These are phyloP conservation scores for Leptopilina clavipes DNA, from an alignment of 1,140 invertebrate genomes.

Conservation along the genomic window DNA sequence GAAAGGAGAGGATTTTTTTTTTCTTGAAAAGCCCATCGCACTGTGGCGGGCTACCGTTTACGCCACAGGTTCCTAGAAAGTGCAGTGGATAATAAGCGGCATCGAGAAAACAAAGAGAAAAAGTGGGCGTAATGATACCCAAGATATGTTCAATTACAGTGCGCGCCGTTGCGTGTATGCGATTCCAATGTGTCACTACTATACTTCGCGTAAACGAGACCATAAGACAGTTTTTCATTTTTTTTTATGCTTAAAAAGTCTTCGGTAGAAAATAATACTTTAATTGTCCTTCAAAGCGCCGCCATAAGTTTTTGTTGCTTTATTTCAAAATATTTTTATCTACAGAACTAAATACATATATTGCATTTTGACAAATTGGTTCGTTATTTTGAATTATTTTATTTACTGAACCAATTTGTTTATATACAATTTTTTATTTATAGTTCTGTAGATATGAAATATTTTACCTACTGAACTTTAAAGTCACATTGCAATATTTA, in stretches of 20 bases:
- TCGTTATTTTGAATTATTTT: no score
- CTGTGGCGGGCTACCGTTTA: conserved; percentile 5
- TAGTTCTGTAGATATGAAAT: no score
- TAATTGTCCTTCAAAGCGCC: not conserved
- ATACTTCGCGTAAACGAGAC: conserved; percentile 16
- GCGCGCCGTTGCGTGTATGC: conserved; percentile 58
- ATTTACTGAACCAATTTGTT: no score
- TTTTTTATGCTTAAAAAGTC: not conserved
- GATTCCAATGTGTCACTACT: conserved; percentile 54
- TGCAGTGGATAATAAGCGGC: conserved; percentile 6
- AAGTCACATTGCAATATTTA: no score
- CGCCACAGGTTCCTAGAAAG: conserved; percentile 12
- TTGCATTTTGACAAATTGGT: no score
- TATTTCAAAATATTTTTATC: not conserved
- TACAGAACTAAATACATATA: no score
- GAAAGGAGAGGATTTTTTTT: conserved; percentile 13
- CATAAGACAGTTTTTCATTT: not conserved
- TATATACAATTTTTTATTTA: no score
- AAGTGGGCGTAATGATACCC: conserved; percentile 54
- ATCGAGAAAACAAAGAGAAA: conserved; percentile 36
- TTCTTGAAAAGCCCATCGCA: not conserved
- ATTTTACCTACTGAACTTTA: no score
- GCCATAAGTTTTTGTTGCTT: not conserved
- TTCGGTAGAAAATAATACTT: conserved; percentile 4
- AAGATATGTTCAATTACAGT: conserved; percentile 56